Evolutionary conservation across 1,140 invertebrate genomes (phyloP).

Genomic region (Chrysomallon squamiferum): DNA sequence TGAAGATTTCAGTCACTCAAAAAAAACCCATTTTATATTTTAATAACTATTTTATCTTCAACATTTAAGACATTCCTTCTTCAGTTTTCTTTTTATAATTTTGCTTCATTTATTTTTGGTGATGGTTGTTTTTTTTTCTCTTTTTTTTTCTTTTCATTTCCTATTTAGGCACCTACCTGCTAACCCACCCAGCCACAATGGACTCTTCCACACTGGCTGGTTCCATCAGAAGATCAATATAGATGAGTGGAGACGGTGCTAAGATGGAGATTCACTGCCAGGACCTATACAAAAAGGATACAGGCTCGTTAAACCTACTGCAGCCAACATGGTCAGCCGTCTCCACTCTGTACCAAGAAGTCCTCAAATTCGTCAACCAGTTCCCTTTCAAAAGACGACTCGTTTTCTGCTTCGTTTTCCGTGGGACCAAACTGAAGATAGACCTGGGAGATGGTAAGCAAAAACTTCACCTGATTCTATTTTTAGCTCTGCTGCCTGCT

Average conservation of each 20-base stretch:
- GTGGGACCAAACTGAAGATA: slow-evolving; percentile 30
- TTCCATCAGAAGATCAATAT: slow-evolving; percentile 11
- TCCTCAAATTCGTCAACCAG: slow-evolving; percentile 21
- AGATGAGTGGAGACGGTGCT: slow-evolving; percentile 4
- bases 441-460: slow-evolving; percentile 42
- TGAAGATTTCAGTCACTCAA: neutral
- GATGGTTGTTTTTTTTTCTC: slow-evolving; percentile 8
- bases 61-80: neutral
- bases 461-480: neutral
- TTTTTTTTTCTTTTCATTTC: slow-evolving; percentile 6
- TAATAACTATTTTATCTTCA: neutral
- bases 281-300: slow-evolving; percentile 15
- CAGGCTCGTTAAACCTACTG: slow-evolving; percentile 12
- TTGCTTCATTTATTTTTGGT: slow-evolving; percentile 11
- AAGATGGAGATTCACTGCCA: slow-evolving; percentile 23
- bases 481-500: neutral
- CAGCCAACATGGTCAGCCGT: slow-evolving; percentile 28
- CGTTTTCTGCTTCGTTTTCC: slow-evolving; percentile 34
- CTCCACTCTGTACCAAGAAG: slow-evolving; percentile 21
- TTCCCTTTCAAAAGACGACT: slow-evolving; percentile 32
- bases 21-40: neutral
- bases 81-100: neutral
- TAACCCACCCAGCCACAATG: slow-evolving; percentile 12
- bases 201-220: slow-evolving; percentile 5
- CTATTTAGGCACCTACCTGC: neutral